Evolutionary conservation across 1,140 invertebrate genomes (phyloP), one percentile per base, ranked within the genome.

Genomic region (Nephotettix cincticeps): DNA sequence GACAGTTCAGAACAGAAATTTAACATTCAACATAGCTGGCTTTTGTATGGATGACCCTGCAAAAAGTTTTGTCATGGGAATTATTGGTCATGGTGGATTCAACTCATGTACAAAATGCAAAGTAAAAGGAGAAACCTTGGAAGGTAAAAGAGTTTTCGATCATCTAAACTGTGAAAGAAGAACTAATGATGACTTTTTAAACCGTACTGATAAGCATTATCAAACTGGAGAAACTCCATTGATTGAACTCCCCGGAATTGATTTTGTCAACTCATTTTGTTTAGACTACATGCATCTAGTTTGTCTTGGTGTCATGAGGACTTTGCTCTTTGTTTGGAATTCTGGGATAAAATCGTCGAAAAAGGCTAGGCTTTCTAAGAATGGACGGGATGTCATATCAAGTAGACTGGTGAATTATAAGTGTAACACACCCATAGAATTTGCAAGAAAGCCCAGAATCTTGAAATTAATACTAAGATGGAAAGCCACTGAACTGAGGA

Each of bases 231-330:
- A 69, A n/a, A 78, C 77, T 19, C 75, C 75, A 14, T 74, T 82
- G 6, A 32, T 65, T 45, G 58, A 63, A 64, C 69, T 77, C 21
- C 54, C 75, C 19, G 47, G 68, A 32, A 36, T 82, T 19, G 76
- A 78, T 69, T 74, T 83, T 71, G 76, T 82, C 9, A 28, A 40
- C 9, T 68, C 66, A 1, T 68, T 68, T 14, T 32, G 45, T 1
- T 27, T 68, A 9, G 66, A 74, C 73, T n/a, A 51, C 73, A 64
- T 75, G 81, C 71, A 74, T 74, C 17, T 71, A 79, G 9, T 82
- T 82, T 74, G 79, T 71, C 63, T 83, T n/a, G 81, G 81, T 4
- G 81, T 83, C 6, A 76, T 77, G 47, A 77, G 76, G 75, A 80
- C 78, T 71, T 65, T 83, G 23, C 64, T 83, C 3, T 66, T 61